Evolutionary conservation across 2,888 invertebrate genomes (phyloP).

Genomic region (Sminthurinus aureus): DNA sequence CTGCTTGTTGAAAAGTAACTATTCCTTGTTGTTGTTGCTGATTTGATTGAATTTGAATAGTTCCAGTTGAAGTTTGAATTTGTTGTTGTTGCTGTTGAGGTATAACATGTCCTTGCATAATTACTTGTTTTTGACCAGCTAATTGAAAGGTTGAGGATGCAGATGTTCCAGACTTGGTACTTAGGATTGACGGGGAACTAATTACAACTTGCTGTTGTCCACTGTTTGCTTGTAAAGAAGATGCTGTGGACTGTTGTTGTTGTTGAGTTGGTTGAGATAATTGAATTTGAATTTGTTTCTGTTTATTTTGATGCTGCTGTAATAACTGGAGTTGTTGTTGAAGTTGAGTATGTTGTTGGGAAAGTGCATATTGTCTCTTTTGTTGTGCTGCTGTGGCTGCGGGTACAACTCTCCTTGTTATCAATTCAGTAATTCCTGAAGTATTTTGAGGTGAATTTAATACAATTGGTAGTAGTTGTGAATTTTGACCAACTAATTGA

Average conservation of each 20-base stretch:
- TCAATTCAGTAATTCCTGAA: conserved; percentile 8
- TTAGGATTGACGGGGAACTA: conserved; percentile 39
- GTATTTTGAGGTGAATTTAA: conserved; percentile 12
- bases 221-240: not conserved
- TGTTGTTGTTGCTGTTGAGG: conserved; percentile 37
- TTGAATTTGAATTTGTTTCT: conserved; percentile 32
- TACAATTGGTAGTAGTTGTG: not conserved
- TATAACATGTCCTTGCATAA: conserved; percentile 30
- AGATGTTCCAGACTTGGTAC: conserved; percentile 7
- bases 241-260: conserved; percentile 4
- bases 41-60: conserved; percentile 18
- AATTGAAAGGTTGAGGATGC: conserved; percentile 7
- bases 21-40: conserved; percentile 42
- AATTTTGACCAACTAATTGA: conserved; percentile 17
- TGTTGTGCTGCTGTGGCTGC: not conserved
- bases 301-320: conserved; percentile 43
- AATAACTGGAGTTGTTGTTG: conserved; percentile 44
- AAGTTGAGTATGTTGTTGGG: conserved; percentile 40
- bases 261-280: conserved; percentile 23
- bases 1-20: conserved; percentile 12
- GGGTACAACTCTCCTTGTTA: conserved; percentile 10
- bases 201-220: conserved; percentile 38
- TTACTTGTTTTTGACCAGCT: conserved; percentile 23
- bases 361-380: conserved; percentile 32
- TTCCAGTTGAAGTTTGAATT: not conserved